A percentile compares a stretch with the other conserved stretches of the same genome.
These are phyloP conservation scores for Atta colombica DNA, from an alignment of 1,140 invertebrate genomes.

Conservation along the genomic window DNA sequence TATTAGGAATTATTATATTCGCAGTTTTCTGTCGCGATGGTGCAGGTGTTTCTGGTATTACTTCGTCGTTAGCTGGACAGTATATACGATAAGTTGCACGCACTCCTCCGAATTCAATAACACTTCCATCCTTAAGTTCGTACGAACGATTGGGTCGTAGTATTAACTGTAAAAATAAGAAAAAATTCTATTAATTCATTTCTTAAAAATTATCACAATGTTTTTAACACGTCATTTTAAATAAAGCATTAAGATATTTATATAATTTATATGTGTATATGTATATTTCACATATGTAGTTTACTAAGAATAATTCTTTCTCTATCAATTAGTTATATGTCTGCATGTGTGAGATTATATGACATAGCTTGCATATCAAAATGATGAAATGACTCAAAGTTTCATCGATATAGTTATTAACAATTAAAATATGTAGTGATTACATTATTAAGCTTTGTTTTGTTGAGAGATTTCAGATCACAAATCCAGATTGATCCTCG, in stretches of 20 bases:
- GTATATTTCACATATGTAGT: background rate
- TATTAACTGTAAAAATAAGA: constrained; percentile 61
- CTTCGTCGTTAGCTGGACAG: constrained; percentile 18
- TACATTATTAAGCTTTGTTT: constrained; percentile 82
- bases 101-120: constrained; percentile 76
- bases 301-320: background rate
- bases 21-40: background rate
- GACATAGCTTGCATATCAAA: too few species aligned
- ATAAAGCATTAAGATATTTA: background rate
- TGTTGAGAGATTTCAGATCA: constrained; percentile 82
- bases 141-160: constrained; percentile 76
- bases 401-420: too few species aligned
- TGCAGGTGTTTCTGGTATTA: constrained; percentile 72
- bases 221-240: background rate
- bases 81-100: constrained; percentile 57
- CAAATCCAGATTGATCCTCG: constrained; percentile 77
- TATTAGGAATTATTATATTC: constrained; percentile 62
- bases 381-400: too few species aligned
- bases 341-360: background rate
- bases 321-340: constrained; percentile 1
- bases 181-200: background rate
- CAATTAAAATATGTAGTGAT: background rate
- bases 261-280: background rate
- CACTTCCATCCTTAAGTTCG: constrained; percentile 77
- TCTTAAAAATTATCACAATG: background rate